Evolutionary conservation across 1,140 invertebrate genomes (phyloP).

Genomic region (Rhyacophila brunnea): DNA sequence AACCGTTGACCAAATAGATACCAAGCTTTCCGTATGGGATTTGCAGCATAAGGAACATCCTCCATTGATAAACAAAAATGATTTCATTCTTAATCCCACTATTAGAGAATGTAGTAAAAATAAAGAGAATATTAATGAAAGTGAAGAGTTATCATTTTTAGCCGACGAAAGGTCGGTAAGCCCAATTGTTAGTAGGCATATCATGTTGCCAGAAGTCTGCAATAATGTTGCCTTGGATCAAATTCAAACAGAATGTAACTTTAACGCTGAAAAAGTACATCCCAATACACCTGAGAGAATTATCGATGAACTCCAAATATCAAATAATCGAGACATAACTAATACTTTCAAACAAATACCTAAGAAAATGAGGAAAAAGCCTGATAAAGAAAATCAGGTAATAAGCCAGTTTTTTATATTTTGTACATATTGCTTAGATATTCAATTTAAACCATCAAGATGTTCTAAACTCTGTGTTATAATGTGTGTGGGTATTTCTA

Average conservation of each 20-base stretch:
- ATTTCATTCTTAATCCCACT: conserved; percentile 15
- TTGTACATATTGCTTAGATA: too few relatives aligned
- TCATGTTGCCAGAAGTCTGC: not conserved
- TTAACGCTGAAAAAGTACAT: too few relatives aligned
- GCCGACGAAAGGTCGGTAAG: conserved; percentile 20
- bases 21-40: conserved; percentile 27
- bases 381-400: conserved; percentile 19
- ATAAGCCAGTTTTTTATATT: too few relatives aligned
- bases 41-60: conserved; percentile 23
- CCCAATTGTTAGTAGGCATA: not conserved
- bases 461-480: too few relatives aligned
- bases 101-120: conserved; percentile 6
- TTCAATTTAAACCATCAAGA: too few relatives aligned
- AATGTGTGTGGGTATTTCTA: too few relatives aligned
- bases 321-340: too few relatives aligned
- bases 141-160: conserved; percentile 31
- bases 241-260: too few relatives aligned
- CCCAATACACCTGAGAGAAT: too few relatives aligned
- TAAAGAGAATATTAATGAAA: conserved; percentile 23
- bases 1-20: conserved; percentile 18
- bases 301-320: too few relatives aligned
- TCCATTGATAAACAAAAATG: conserved; percentile 19
- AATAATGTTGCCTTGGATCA: not conserved
- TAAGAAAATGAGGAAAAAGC: conserved; percentile 9
- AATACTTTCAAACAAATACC: not conserved